Conservation (phyloP, 1,140 invertebrate genomes). For the Camponotus pennsylvanicus region DNA sequence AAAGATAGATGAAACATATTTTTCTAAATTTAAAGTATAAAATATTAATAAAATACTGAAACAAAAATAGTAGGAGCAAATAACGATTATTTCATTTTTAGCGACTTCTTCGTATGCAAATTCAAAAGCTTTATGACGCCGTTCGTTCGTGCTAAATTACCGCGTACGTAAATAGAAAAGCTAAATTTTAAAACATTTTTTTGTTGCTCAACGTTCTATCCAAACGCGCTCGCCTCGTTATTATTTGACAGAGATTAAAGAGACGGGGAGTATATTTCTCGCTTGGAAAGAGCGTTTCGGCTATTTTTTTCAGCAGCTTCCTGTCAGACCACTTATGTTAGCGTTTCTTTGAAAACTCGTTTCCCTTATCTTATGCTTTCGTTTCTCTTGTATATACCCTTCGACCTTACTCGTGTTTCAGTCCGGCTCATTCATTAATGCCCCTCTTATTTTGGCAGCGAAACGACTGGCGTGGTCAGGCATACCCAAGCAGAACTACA, state of each 20-base stretch:
- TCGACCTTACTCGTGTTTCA: constrained; percentile 38
- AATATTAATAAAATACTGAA: neutral
- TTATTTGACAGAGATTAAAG: constrained; percentile 50
- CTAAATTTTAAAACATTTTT: constrained; percentile 1
- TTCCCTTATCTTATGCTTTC: constrained; percentile 22
- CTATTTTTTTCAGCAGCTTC: constrained; percentile 69
- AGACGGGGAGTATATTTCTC: constrained; percentile 47
- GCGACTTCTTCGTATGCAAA: too few relatives aligned
- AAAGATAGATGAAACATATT: neutral
- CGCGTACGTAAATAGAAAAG: too few relatives aligned
- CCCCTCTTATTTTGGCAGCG: constrained; percentile 77
- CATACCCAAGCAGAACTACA: constrained; percentile 9
- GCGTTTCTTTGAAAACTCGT: constrained; percentile 66
- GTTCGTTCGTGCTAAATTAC: neutral
- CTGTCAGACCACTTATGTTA: constrained; percentile 45
- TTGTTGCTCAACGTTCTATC: neutral
- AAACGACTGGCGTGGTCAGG: constrained; percentile 52
- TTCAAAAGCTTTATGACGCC: neutral
- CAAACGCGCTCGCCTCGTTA: neutral
- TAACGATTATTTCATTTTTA: neutral
- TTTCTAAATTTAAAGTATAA: constrained; percentile 11
- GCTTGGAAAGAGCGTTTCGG: constrained; percentile 45
- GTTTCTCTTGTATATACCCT: neutral
- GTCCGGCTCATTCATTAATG: constrained; percentile 77
- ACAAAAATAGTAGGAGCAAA: too few relatives aligned